A percentile compares a stretch with the other conserved stretches of the same genome.
These are phyloP conservation scores for Eulemur macaco DNA, from an alignment of 2,113 vertebrate genomes.

Conservation along the genomic window DNA sequence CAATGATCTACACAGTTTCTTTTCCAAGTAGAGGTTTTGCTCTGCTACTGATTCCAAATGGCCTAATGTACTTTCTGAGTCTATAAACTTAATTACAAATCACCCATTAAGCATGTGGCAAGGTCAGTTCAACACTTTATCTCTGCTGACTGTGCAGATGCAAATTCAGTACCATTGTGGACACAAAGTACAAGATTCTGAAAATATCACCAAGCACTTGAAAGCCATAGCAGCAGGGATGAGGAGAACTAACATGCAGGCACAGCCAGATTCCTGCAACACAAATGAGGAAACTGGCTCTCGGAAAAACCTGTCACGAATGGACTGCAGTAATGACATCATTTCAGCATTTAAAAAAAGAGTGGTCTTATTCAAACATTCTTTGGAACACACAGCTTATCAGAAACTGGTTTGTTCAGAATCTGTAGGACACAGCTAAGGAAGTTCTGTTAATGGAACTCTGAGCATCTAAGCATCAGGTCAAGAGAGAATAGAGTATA, in stretches of 20 bases:
- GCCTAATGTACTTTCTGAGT: conserved; percentile 12
- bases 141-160: conserved; percentile 62
- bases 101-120: conserved; percentile 46
- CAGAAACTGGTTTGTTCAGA: conserved; percentile 21
- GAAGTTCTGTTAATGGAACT: conserved; percentile 16
- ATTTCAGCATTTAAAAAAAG: background rate
- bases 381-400: conserved; percentile 44
- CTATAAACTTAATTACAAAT: conserved; percentile 28
- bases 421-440: background rate
- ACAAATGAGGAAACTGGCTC: conserved; percentile 22
- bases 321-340: background rate
- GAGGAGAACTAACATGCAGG: conserved; percentile 24
- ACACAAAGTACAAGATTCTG: conserved; percentile 50
- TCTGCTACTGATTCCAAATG: conserved; percentile 7
- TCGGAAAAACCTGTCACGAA: conserved; percentile 26
- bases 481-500: background rate
- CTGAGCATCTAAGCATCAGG: conserved; percentile 19
- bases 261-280: background rate
- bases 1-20: background rate
- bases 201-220: conserved; percentile 1
- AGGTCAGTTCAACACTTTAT: conserved; percentile 57
- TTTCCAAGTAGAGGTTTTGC: background rate
- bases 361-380: background rate
- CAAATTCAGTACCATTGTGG: conserved; percentile 68
- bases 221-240: conserved; percentile 31